These are phyloP conservation scores for Caprella mutica DNA, from an alignment of 2,888 invertebrate species.

Conservation along the genomic window DNA sequence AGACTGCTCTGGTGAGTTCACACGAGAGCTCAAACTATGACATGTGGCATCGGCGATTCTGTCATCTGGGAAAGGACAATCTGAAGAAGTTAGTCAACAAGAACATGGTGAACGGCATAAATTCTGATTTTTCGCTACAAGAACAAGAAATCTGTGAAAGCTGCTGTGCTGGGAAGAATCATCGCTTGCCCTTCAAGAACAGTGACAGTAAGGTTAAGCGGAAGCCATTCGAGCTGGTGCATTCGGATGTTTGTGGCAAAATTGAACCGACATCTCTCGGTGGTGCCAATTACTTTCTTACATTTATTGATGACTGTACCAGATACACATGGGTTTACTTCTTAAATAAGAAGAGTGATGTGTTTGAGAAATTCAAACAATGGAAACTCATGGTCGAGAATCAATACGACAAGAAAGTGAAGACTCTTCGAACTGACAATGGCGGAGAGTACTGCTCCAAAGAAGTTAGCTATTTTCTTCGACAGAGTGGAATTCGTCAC, in stretches of 20 bases:
- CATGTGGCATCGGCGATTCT: not conserved
- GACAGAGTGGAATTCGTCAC: not conserved
- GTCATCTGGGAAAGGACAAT: not conserved
- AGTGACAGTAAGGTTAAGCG: no score
- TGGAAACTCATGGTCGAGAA: not conserved
- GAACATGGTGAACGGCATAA: not conserved
- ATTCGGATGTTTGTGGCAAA: not conserved
- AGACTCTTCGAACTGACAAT: not conserved
- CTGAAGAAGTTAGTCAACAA: not conserved
- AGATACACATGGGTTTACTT: not conserved
- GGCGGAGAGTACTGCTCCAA: not conserved
- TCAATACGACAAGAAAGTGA: not conserved
- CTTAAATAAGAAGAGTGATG: not conserved
- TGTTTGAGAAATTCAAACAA: not conserved
- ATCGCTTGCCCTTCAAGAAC: not conserved
- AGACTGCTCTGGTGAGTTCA: no score
- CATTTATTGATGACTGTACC: not conserved
- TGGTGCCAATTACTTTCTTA: not conserved
- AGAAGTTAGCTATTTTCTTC: not conserved
- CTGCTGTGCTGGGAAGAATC: not conserved
- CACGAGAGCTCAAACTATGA: not conserved
- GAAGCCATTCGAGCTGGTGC: not conserved
- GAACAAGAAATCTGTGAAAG: not conserved
- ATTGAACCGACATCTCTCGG: not conserved
- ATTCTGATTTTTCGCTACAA: not conserved